A percentile compares a stretch with the other conserved stretches of the same genome.
phyloP scores from a whole-genome alignment of 2,888 invertebrate species.

The Cremastinae sp. region DNA sequence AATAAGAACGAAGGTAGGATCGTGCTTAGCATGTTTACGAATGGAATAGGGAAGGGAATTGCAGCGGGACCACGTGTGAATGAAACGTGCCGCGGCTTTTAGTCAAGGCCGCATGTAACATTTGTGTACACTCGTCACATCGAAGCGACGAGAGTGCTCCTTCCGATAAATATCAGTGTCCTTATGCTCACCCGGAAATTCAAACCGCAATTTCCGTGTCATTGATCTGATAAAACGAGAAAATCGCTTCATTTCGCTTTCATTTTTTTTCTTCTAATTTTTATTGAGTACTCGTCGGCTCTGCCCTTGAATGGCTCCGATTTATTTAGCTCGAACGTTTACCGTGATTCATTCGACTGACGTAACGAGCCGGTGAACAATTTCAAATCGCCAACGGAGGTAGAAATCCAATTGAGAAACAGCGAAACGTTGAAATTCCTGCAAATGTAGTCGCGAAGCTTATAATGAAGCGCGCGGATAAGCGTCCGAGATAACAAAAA shows the following conservation, averaged over 20 bases:
- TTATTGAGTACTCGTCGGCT: not conserved
- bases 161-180: not conserved
- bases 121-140: constrained; percentile 45
- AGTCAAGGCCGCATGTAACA: constrained; percentile 48
- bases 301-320: too few species aligned
- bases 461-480: too few species aligned
- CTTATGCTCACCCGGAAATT: constrained; percentile 37
- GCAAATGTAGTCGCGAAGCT: too few species aligned
- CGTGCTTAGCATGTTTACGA: too few species aligned
- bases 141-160: not conserved
- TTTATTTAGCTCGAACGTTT: too few species aligned
- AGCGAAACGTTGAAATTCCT: not conserved
- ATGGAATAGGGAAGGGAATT: constrained; percentile 6
- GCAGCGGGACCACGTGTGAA: constrained; percentile 49
- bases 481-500: too few species aligned
- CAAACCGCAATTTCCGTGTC: constrained; percentile 40
- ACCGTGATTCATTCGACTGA: not conserved
- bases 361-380: not conserved
- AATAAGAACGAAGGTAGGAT: constrained; percentile 1
- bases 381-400: too few species aligned
- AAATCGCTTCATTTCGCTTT: not conserved
- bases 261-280: not conserved
- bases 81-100: constrained; percentile 44
- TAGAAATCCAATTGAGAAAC: not conserved
- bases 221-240: constrained; percentile 32